Evolutionary conservation across 2,888 invertebrate species (phyloP).

Genomic region (Apamea monoglypha): DNA sequence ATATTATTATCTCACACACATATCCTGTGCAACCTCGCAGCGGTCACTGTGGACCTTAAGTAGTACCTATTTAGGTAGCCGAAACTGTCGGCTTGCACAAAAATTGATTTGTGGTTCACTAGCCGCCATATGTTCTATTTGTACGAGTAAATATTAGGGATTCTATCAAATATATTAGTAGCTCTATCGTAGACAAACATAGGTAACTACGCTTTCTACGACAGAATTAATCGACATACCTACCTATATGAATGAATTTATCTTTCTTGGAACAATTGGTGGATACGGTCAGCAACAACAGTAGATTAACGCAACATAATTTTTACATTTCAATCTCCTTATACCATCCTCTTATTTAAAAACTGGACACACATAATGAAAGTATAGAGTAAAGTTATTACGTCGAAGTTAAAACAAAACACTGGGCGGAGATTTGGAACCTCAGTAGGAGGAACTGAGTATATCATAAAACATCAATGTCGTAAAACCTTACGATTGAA

Average conservation of each 20-base stretch:
- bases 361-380: conserved; percentile 2
- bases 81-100: neutral
- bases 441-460: conserved; percentile 49
- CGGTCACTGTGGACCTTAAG: neutral
- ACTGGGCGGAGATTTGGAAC: conserved; percentile 49
- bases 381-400: neutral
- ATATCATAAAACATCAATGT: conserved; percentile 63
- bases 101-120: neutral
- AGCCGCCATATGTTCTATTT: neutral
- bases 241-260: too few species aligned
- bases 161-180: neutral
- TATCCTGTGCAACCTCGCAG: neutral
- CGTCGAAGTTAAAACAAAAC: neutral
- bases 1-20: neutral
- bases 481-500: conserved; percentile 72
- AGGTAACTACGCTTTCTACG: neutral
- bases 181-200: neutral
- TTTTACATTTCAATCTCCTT: too few species aligned
- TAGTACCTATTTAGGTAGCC: neutral
- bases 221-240: neutral
- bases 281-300: neutral
- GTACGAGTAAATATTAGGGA: neutral
- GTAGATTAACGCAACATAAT: neutral
- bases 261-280: neutral
- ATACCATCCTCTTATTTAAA: neutral